Evolutionary conservation across 2,888 invertebrate species (phyloP).

Genomic region (Eulithis testata): DNA sequence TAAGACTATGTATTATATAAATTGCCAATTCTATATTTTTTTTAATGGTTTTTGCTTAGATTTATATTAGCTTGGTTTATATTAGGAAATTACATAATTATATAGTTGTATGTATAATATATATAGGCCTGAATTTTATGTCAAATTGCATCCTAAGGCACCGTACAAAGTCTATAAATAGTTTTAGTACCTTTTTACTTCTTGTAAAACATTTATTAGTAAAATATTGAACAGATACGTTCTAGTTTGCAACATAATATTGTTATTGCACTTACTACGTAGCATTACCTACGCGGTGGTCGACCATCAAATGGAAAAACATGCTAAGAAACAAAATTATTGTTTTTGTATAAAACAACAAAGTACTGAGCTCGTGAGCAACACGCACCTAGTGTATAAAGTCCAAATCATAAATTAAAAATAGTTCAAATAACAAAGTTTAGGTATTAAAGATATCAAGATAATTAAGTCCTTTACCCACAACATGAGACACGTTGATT

Average conservation of each 20-base stretch:
- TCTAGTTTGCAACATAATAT: neutral
- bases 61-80: no score
- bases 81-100: neutral
- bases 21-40: no score
- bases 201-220: conserved; percentile 1
- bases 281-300: neutral
- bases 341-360: neutral
- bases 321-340: neutral
- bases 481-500: neutral
- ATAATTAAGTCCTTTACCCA: neutral
- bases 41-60: no score
- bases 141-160: neutral
- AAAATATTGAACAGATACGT: neutral
- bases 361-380: no score
- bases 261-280: no score
- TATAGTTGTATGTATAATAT: neutral
- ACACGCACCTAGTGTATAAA: no score
- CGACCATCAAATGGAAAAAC: neutral
- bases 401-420: no score
- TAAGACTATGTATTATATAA: no score
- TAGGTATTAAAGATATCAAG: no score
- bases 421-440: no score
- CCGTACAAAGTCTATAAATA: conserved; percentile 1
- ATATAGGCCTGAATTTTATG: neutral
- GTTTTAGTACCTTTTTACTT: neutral